These are phyloP conservation scores for Pavo muticus DNA, from an alignment of 2,113 vertebrate genomes.

Conservation along the genomic window DNA sequence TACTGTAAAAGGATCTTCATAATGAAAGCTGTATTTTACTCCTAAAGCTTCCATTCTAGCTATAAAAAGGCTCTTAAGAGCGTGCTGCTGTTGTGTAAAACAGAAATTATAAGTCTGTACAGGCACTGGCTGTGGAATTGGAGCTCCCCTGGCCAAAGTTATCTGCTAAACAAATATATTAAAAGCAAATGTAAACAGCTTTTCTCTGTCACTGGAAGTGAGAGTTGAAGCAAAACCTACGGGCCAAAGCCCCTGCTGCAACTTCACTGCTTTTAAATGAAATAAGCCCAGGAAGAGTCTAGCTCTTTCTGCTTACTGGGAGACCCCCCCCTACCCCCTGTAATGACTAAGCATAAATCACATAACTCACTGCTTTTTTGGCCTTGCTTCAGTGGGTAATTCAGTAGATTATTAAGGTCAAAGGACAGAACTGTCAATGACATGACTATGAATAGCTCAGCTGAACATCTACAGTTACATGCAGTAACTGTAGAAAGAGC, in stretches of 20 bases:
- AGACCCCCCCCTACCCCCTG: neutral
- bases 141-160: slow-evolving; percentile 31
- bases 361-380: slow-evolving; percentile 36
- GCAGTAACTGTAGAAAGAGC: slow-evolving; percentile 67
- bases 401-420: slow-evolving; percentile 80
- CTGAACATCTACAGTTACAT: slow-evolving; percentile 58
- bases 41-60: slow-evolving; percentile 44
- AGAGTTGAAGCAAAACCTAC: slow-evolving; percentile 56
- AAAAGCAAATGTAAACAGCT: slow-evolving; percentile 59
- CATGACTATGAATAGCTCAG: slow-evolving; percentile 68
- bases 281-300: neutral
- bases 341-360: slow-evolving; percentile 68
- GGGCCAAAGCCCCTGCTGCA: neutral
- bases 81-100: neutral
- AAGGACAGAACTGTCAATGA: slow-evolving; percentile 57
- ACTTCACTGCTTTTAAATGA: neutral
- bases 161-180: slow-evolving; percentile 67
- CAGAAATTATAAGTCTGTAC: slow-evolving; percentile 24
- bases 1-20: slow-evolving; percentile 9
- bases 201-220: slow-evolving; percentile 46
- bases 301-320: slow-evolving; percentile 22
- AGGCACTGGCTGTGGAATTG: neutral
- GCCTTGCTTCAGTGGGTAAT: slow-evolving; percentile 71
- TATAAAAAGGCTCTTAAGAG: slow-evolving; percentile 54
- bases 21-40: slow-evolving; percentile 38